Evolutionary conservation across 2,113 vertebrate species (phyloP), one percentile per base, ranked within the genome.

Genomic region (Bombycilla garrulus): DNA sequence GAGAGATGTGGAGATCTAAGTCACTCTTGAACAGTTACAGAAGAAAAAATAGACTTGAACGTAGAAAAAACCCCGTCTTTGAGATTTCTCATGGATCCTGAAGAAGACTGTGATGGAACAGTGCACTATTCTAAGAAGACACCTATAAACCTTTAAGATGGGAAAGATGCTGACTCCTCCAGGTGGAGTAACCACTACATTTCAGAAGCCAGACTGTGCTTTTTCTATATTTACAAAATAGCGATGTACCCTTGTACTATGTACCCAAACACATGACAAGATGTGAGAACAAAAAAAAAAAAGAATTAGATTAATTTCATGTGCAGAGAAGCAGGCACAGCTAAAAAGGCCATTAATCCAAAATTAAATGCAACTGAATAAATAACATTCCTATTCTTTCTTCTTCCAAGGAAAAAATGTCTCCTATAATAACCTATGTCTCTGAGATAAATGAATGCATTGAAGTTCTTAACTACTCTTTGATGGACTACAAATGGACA

Each of bases 391-490:
- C 40, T 97, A 51, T 95, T 96, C 86, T 95, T 60, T 95, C 44
- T 93, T 74, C 87, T 97, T 94, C 88, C 83, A 91, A 94, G 88
- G 91, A 86, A 97, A 97, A 88, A 96, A 96, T 92, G 47, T 70
- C 67, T 97, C 20, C 33, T 57, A 78, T 96, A 97, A 98, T 97
- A 96, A 97, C n/a, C 82, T 95, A 53, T 90, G 92, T 92, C 95
- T 97, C 88, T 92, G 82, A 98, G 95, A 96, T 97, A 98, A 98
- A 97, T 97, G 94, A 97, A 97, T 97, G 95, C 86, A 96, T 96
- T 98, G 97, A 97, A 96, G 78, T 73, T 93, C 97, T 96, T 96
- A 98, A 97, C 95, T 97, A 82, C 83, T 91, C 71, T 96, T 97
- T 97, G 97, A 90, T 97, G 93, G 92, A 95, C 91, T 95, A 96